Base-by-base conservation (phyloP, 2,797 vertebrate genomes). In the Platyrinchus mystaceus region DNA sequence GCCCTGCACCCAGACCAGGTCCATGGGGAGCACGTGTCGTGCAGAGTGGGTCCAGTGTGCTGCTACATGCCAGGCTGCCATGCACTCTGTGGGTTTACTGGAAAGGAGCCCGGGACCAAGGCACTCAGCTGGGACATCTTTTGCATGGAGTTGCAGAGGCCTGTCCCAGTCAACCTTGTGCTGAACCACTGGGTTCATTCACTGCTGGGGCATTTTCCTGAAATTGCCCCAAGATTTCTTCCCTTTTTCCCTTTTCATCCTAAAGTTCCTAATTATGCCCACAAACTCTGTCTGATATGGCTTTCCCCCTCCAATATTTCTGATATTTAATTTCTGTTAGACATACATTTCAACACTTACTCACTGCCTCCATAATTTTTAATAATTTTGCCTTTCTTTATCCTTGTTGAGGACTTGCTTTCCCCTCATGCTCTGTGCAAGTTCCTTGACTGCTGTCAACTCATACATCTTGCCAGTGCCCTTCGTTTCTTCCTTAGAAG, bases 41-140 rank as follows among this genome's bases (percentile, higher is more conserved):
- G 47, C 6, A 2, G 14, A 24, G 62, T 4, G 0, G 27, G 30
- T 15, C 43, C 24, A 12, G 18, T 0, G 2, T 1, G 2, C 52
- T 4, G 1, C 6, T 16, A 3, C 1, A 1, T 26, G 18, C 39
- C 4, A 1, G 10, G 56, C 43, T 34, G 43, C 30, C 1, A 0
- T 1, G 7, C 16, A 0, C 3, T 1, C 70, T 30, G 21, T 0
- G 1, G 22, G 32, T 16, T 47, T 14, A 6, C 52, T 1, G 6
- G 24, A 39, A 34, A 0, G 13, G 46, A 32, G 46, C 20, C 23
- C 3, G 4, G 32, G 32, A 14, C 39, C 39, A 34, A 13, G 11
- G 37, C 34, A 30, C 13, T 6, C 39, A 15, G 23, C 34, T 37
- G 41, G 58, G 39, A 44, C 24, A 24, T 4, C 56, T 37, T 41